These are phyloP conservation scores for Poecilia wingei DNA, from an alignment of 2,797 vertebrate species.

Conservation along the genomic window DNA sequence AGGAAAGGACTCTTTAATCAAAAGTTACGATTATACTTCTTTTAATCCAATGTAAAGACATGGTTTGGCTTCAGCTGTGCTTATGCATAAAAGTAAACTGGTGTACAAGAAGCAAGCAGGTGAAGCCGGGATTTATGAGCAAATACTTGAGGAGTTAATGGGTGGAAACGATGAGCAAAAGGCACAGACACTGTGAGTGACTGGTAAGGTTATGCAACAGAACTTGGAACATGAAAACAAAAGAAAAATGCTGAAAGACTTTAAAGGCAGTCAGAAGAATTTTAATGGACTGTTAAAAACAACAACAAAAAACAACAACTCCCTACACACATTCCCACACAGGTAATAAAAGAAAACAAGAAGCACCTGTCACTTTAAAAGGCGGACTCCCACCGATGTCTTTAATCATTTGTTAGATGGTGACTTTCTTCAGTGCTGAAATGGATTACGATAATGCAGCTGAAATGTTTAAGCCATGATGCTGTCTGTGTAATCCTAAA, in stretches of 20 bases:
- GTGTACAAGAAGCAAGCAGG: neutral
- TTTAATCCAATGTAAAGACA: neutral
- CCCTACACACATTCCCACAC: neutral
- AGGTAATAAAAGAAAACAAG: neutral
- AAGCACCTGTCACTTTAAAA: neutral
- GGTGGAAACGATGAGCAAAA: neutral
- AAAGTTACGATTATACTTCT: neutral
- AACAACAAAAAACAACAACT: neutral
- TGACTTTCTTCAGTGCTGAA: neutral
- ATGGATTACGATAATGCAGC: neutral
- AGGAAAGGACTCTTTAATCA: neutral
- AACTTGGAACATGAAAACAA: neutral
- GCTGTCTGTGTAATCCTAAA: neutral
- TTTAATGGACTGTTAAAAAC: neutral
- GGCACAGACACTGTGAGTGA: neutral
- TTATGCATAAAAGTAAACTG: neutral
- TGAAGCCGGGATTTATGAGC: neutral
- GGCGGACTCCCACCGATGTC: neutral
- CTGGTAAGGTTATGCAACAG: neutral
- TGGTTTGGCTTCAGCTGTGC: neutral
- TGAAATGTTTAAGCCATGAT: neutral
- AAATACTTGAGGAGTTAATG: neutral
- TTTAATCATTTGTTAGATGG: slow-evolving; percentile 1
- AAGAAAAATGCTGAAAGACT: neutral
- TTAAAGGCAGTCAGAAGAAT: neutral